Percentiles rank a stretch among this genome's conserved stretches.
Evolutionary conservation across 2,797 vertebrate species (phyloP).

Genomic region (Pseudocheirus occidentalis): DNA sequence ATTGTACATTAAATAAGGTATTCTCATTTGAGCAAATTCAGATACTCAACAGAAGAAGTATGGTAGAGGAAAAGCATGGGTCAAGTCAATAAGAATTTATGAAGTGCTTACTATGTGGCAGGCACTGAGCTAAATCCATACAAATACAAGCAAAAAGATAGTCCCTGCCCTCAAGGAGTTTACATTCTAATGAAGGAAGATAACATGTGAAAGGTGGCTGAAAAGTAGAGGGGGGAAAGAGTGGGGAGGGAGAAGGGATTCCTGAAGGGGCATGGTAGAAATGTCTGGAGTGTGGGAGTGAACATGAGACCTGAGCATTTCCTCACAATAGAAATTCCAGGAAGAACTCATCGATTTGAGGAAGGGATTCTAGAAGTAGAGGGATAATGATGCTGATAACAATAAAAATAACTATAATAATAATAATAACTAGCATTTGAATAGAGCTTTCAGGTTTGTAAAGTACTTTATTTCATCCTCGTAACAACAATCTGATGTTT

Average conservation of each 20-base stretch:
- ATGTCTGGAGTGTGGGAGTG: background rate
- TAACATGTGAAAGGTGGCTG: background rate
- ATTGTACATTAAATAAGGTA: background rate
- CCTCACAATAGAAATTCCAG: background rate
- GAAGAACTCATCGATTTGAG: background rate
- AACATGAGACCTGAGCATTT: background rate
- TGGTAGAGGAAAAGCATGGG: background rate
- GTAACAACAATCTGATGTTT: background rate
- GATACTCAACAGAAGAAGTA: background rate
- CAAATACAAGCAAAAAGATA: background rate
- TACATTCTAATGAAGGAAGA: background rate
- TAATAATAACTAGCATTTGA: background rate
- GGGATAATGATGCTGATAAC: background rate
- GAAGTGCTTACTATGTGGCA: background rate
- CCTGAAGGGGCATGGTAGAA: background rate
- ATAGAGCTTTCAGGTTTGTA: background rate
- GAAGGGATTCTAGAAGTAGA: background rate
- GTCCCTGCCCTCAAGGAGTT: background rate
- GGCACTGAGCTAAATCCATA: background rate
- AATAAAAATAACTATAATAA: background rate
- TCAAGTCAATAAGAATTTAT: background rate
- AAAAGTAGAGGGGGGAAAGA: background rate
- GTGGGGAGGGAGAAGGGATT: background rate
- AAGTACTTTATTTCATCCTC: background rate
- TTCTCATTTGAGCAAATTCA: background rate